Base-by-base conservation (phyloP, 2,797 vertebrate species). In the Siniperca scherzeri region DNA sequence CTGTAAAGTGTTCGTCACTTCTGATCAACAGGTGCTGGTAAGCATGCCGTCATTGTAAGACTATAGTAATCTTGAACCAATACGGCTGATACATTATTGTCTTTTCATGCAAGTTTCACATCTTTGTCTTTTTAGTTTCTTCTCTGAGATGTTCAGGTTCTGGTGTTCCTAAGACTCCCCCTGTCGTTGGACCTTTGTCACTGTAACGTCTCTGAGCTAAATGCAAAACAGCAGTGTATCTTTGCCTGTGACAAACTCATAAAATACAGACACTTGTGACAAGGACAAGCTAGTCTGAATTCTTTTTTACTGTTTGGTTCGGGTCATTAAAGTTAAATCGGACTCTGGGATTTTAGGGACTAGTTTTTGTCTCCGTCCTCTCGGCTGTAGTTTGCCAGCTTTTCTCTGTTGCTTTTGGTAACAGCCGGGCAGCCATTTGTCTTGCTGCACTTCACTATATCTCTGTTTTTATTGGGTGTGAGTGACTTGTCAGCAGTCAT, bases 401-500 rank as follows among this genome's bases (percentile, higher is more conserved):
- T 79, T 5, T 30, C 79, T 85, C 62, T 78, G 76, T 61, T 75
- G 81, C 73, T 70, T 74, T 72, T 13, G 53, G 62, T 77, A 78
- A 81, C 80, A 83, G 77, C 64, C 27, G 25, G 55, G 60, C 78
- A 60, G 78, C 22, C 83, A 60, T 88, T 89, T 72, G 85, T 93
- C 91, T 82, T n/a, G 74, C 74, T 67, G 65, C 87, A 89, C 88
- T 84, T 87, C 75, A 60, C 83, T 81, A 64, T 78, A 81, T 88
- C 87, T 87, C 74, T 62, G 53, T n/a, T 93, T 93, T 92, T 91
- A 93, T 81, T 90, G 83, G 86, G 90, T 92, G 92, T 57, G 84
- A 84, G 82, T 91, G 90, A 93, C 77, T 83, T 78, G 87, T 86
- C 88, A 84, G 88, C 89, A 73, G 87, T 74, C 88, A 53, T 79